Base-by-base conservation (phyloP, 2,797 vertebrate species). In the Thaleichthys pacificus region DNA sequence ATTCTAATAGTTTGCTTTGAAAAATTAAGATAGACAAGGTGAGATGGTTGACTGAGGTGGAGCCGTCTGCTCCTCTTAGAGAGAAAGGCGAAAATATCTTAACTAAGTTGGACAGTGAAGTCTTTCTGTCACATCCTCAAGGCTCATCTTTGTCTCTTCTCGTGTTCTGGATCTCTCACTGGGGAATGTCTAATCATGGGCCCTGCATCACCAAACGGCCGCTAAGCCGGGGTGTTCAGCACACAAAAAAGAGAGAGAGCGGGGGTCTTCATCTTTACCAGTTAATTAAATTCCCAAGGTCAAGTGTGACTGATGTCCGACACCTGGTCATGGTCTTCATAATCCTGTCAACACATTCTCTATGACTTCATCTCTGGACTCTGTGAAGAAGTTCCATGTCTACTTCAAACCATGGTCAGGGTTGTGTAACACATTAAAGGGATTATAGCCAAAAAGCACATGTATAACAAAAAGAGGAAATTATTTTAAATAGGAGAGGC, bases 311-410 rank as follows among this genome's bases (percentile, higher is more conserved):
- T 47, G 68, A 51, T 17, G 51, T 32, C 28, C 60, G 67, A 62
- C 66, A 62, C 62, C 51, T 69, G 56, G 51, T 42, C 42, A 62
- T 56, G 56, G 66, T 76, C 71, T 30, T 61, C 54, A 61, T 68
- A 56, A 69, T 63, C 35, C 62, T 42, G 28, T 66, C 60, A 69
- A 76, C 68, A 56, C 47, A 51, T 64, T 69, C 11, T 56, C 66
- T 12, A 35, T 71, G 58, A 73, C 63, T 66, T 73, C 42, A 63
- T 73, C 69, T 69, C 24, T 73, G 73, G 74, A 69, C 62, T n/a
- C 62, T 69, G 28, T 35, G 32, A 35, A 35, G 32, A 35, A 35
- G 32, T 35, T 35, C 38, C 8, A 42, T 42, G 2, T 42, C 8
- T 42, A 42, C 8, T 3, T 3, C 8, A 7, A 42, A n/a, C 19